These are phyloP conservation scores for Tupaia tana DNA, from an alignment of 2,113 vertebrate genomes.

Conservation along the genomic window DNA sequence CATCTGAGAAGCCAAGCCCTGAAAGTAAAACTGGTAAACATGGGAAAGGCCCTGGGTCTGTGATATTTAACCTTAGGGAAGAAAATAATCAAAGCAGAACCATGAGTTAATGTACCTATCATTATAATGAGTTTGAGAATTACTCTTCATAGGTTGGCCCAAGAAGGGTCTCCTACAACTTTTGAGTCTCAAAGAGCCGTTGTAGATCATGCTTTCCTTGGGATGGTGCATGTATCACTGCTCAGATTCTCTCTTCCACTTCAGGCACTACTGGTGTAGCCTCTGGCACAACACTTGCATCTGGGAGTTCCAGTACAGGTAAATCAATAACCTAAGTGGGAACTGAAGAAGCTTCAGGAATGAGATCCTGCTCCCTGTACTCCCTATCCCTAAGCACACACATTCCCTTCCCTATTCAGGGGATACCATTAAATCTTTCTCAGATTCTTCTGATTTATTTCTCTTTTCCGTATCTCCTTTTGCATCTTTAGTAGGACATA, in stretches of 20 bases:
- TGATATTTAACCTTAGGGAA: background rate
- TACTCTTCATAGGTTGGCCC: background rate
- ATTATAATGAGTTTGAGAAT: background rate
- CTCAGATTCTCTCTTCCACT: background rate
- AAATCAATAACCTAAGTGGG: background rate
- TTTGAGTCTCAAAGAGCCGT: background rate
- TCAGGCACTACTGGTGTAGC: background rate
- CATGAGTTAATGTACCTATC: background rate
- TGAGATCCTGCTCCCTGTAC: too few species aligned
- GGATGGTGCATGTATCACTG: background rate
- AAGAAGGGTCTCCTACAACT: background rate
- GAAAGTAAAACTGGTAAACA: conserved; percentile 6
- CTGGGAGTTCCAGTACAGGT: background rate
- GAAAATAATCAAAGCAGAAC: background rate
- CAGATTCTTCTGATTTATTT: background rate
- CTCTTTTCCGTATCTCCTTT: background rate
- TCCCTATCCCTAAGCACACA: background rate
- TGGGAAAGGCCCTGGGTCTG: background rate
- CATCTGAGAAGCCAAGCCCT: background rate
- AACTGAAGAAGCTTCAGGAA: background rate
- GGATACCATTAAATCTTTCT: background rate
- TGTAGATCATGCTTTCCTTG: background rate
- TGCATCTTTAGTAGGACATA: background rate
- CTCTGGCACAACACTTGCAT: background rate
- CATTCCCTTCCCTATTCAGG: background rate